Base-by-base conservation (phyloP, 2,888 invertebrate species). In the Aspidiotus destructor region DNA sequence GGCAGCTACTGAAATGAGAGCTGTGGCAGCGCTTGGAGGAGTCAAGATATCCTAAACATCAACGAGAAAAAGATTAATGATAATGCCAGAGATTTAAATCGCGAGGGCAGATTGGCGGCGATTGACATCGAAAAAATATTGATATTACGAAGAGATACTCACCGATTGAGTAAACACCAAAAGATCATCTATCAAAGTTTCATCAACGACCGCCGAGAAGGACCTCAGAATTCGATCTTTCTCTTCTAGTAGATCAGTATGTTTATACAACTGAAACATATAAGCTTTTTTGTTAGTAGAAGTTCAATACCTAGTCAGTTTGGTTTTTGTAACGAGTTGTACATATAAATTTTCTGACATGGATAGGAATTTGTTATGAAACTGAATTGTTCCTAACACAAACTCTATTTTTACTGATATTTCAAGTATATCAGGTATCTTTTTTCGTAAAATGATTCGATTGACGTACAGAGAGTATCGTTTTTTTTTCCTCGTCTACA, bases 171-270 rank as follows among this genome's bases (percentile, higher is more conserved):
- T 85, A 77, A 92, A 92, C 69, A 89, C 82, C 28, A 92, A 82
- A 58, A 92, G 91, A 74, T 85, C 84, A 62, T 82, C 80, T 70
- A 94, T 80, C 69, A 93, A 79, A 40, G 79, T 80, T 13, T 85
- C 83, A 77, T 92, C 86, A 71, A 82, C 83, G 68, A 90, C 85
- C 55, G 88, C 85, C 48, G 95, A 96, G 68, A 96, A 81, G 7
- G 92, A 85, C 70, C 89, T 82, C 70, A 90, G 85, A 75, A 97
- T 88, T 75, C 96, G 84, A 77, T 93, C 91, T 78, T 92, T 93
- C 78, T 97, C 96, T 79, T 96, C 96, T 75, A 92, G 91, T 73
- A 94, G 80, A 79, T 94, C 94, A 8, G 90, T 85, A 61, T 87
- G 85, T 73, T 88, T 84, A 79, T 94, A 92, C 72, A 93, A 78